phyloP scores from a whole-genome alignment of 2,113 vertebrate genomes.

The pig (Sus scrofa) region T2T-Sscrofa CM000816.6:59815501-59816000 shows the following conservation, averaged over 20 bases:
- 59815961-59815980: background rate
- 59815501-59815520: background rate
- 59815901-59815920: background rate
- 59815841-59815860: background rate
- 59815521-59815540: background rate
- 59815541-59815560: background rate
- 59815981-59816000: background rate
- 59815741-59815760: background rate
- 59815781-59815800: background rate
- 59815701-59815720: background rate
- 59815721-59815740: background rate
- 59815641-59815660: background rate
- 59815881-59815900: background rate
- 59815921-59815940: background rate
- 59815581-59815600: constrained; percentile 19
- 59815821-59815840: background rate
- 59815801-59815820: background rate
- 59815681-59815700: constrained; percentile 29
- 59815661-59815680: background rate
- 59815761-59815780: background rate
- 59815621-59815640: background rate
- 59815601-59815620: constrained; percentile 1
- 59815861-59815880: constrained; percentile 21
- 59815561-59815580: constrained; percentile 10
- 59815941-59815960: background rate